Conservation (phyloP, 2,797 vertebrate species). For the Kryptopterus vitreolus region DNA sequence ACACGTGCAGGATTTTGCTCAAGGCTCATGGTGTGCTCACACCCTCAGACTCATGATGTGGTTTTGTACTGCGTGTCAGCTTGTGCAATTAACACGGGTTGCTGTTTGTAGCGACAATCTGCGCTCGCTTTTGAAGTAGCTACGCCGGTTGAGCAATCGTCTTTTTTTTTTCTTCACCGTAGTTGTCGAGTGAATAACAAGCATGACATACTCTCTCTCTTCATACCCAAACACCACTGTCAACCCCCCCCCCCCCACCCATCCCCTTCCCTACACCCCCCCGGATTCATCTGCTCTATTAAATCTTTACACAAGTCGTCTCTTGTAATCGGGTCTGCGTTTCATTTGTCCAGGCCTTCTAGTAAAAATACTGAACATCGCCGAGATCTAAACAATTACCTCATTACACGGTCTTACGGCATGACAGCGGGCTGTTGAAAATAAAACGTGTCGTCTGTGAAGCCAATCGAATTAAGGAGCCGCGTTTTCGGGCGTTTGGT, state of each 20-base stretch:
- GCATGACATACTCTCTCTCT: constrained; percentile 1
- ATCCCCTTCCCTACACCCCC: too few relatives aligned
- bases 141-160: constrained; percentile 6
- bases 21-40: constrained; percentile 7
- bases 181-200: constrained; percentile 24
- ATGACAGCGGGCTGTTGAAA: neutral
- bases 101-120: constrained; percentile 5
- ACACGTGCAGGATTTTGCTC: constrained; percentile 18
- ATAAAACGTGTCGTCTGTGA: neutral
- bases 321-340: constrained; percentile 7
- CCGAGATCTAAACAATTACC: constrained; percentile 14
- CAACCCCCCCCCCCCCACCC: too few relatives aligned
- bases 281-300: constrained; percentile 30
- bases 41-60: constrained; percentile 28
- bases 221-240: constrained; percentile 7
- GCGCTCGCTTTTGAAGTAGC: constrained; percentile 21
- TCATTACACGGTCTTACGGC: constrained; percentile 1
- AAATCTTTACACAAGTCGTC: constrained; percentile 23
- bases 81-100: constrained; percentile 22
- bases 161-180: neutral
- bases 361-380: constrained; percentile 11
- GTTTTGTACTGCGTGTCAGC: constrained; percentile 34
- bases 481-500: neutral
- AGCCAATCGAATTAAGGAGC: neutral
- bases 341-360: constrained; percentile 19